Evolutionary conservation across 2,113 vertebrate species (phyloP), one percentile per base, ranked within the genome.

Genomic region (Brachirus orientalis): DNA sequence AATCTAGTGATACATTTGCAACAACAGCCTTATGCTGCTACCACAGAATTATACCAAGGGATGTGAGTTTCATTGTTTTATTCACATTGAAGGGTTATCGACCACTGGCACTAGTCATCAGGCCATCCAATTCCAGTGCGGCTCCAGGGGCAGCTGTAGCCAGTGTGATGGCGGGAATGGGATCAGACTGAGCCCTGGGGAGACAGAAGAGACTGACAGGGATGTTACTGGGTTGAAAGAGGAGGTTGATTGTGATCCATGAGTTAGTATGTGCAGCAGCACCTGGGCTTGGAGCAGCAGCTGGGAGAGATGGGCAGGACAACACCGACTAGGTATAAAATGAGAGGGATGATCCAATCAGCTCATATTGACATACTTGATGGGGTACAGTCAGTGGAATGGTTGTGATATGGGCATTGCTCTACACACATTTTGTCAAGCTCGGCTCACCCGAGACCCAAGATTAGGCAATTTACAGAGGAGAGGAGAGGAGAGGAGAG

Each of bases 191-290:
- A 88, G 78, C 86, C 87, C 85, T 48, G 63, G 86, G 83, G 85
- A 86, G 86, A 83, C 80, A 85, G 71, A 22, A 51, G 70, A 88
- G 86, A 85, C 77, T 84, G 87, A 88, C 81, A 85, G 74, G 80
- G 72, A 88, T 85, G 88, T 81, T 87, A 69, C 79, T 4, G 63
- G 68, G 73, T 68, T 88, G 85, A 86, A 86, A 59, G 66, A 88
- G 66, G 66, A 72, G 83, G 55, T 69, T 90, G 89, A 91, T 91
- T 92, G 88, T 90, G 90, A 92, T 92, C 87, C 88, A 92, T 91
- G 89, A 86, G 81, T 80, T 46, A 62, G 89, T 79, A 75, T 48
- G 71, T 5, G 60, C 48, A 38, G 79, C 65, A 82, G 81, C 88
- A 89, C 86, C 90, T 91, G 88, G 80, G 82, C 77, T 84, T 75